Conservation (phyloP, 92 coral and sea anemone genomes). For the Porites rus region DNA sequence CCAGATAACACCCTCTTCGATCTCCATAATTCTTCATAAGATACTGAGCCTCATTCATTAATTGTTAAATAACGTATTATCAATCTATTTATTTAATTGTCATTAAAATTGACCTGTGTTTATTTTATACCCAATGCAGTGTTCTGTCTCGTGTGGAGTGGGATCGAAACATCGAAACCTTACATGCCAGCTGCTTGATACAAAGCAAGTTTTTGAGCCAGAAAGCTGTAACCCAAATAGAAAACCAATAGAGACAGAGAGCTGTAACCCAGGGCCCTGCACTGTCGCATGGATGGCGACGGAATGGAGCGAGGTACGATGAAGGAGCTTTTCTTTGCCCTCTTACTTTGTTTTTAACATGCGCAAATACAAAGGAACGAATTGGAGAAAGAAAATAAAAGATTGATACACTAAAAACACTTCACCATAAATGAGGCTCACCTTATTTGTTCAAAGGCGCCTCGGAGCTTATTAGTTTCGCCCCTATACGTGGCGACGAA, state of each 20-base stretch:
- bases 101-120: background rate
- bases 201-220: conserved; percentile 21
- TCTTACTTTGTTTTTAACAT: background rate
- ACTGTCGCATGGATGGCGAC: conserved; percentile 83
- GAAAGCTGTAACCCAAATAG: conserved; percentile 66
- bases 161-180: conserved; percentile 74
- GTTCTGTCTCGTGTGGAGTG: conserved; percentile 85
- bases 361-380: background rate
- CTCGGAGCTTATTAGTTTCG: too few species aligned
- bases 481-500: too few species aligned
- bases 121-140: conserved; percentile 50
- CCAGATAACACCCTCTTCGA: too few species aligned
- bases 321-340: background rate
- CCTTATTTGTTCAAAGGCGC: too few species aligned
- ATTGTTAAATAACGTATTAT: too few species aligned
- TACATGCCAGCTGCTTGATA: conserved; percentile 64
- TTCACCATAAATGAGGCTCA: too few species aligned
- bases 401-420: background rate
- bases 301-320: conserved; percentile 88
- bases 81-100: too few species aligned
- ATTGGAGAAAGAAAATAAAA: background rate
- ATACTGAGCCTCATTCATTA: too few species aligned
- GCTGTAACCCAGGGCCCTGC: conserved; percentile 93
- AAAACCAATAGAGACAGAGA: conserved; percentile 64
- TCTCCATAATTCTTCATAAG: too few species aligned